A percentile compares a stretch with the other conserved stretches of the same genome.
Conservation (phyloP, 2,113 vertebrate species). For the Zosterops pallidus region DNA sequence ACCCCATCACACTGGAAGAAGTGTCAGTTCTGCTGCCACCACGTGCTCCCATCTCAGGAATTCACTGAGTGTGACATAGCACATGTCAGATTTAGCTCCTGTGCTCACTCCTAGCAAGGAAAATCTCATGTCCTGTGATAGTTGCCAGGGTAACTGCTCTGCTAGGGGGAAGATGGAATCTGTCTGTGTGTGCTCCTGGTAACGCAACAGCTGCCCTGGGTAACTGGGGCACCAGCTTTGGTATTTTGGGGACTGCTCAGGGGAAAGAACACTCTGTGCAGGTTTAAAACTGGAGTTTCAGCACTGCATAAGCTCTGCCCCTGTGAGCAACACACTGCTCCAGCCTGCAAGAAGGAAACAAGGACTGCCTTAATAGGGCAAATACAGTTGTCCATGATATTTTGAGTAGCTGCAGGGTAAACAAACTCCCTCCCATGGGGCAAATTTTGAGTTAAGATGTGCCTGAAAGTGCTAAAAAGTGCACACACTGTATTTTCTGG, state of each 20-base stretch:
- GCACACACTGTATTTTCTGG: not conserved
- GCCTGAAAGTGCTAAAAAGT: not conserved
- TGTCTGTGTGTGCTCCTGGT: not conserved
- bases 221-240: not conserved
- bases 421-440: not conserved
- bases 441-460: not conserved
- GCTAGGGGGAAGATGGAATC: not conserved
- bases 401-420: not conserved
- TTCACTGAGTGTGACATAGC: fast-evolving
- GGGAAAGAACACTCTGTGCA: not conserved
- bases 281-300: not conserved
- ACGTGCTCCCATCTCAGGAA: not conserved
- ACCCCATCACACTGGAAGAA: not conserved
- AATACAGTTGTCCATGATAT: not conserved
- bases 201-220: not conserved
- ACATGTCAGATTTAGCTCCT: not conserved
- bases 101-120: not conserved
- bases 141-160: slow-evolving; percentile 65
- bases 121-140: not conserved
- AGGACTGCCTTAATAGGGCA: not conserved
- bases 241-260: not conserved
- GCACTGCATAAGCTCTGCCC: fast-evolving
- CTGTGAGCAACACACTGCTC: fast-evolving
- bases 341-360: not conserved
- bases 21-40: not conserved